Evolutionary conservation across 2,888 invertebrate species (phyloP).

Genomic region (Cryptus viduatorius): DNA sequence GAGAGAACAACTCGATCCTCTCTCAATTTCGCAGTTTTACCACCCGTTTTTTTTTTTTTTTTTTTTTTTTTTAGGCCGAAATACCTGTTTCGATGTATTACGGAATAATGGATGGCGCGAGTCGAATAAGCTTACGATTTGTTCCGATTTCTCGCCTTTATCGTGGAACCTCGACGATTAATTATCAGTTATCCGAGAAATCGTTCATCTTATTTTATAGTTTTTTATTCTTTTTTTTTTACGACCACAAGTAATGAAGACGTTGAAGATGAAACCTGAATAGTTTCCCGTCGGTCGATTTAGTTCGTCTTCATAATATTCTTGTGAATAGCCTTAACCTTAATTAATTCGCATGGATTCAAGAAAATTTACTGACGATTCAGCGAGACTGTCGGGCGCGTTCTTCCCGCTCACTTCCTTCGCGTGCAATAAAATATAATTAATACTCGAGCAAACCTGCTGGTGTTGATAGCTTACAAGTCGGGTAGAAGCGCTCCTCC

Average conservation of each 20-base stretch:
- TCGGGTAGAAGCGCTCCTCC: neutral
- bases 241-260: too few relatives aligned
- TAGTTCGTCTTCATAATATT: neutral
- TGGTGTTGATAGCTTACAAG: slow-evolving; percentile 41
- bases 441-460: slow-evolving; percentile 29
- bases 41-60: too few relatives aligned
- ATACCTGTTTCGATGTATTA: neutral
- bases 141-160: slow-evolving; percentile 4
- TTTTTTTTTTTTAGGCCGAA: neutral
- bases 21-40: too few relatives aligned
- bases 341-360: slow-evolving; percentile 27
- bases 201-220: neutral
- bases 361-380: slow-evolving; percentile 9
- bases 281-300: neutral
- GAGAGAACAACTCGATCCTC: slow-evolving; percentile 24
- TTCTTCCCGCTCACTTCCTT: slow-evolving; percentile 41
- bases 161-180: slow-evolving; percentile 19
- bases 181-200: neutral
- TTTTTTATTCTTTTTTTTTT: neutral
- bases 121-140: slow-evolving; percentile 7
- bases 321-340: slow-evolving; percentile 6
- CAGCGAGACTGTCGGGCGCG: neutral
- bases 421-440: slow-evolving; percentile 44
- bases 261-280: neutral
- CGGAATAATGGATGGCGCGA: neutral